phyloP scores from a whole-genome alignment of 2,113 vertebrate species.

The Austrofundulus limnaeus region DNA sequence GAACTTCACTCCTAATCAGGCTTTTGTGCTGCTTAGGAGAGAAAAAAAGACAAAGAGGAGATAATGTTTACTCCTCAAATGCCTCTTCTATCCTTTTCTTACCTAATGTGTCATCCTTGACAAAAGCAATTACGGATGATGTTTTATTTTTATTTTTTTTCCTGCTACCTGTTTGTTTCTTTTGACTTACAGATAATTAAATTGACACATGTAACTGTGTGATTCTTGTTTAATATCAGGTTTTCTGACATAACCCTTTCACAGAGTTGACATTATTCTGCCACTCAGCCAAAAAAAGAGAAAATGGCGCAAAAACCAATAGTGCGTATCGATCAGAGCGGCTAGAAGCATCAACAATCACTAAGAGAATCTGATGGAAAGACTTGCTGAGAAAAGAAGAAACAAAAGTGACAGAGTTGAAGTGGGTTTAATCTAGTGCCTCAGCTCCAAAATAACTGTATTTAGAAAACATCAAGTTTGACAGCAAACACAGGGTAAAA shows the following conservation, averaged over 20 bases:
- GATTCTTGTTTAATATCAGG: conserved; percentile 86
- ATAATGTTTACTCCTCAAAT: conserved; percentile 77
- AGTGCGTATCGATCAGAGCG: conserved; percentile 66
- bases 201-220: conserved; percentile 88
- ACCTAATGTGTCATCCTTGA: conserved; percentile 73
- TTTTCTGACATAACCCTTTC: conserved; percentile 89
- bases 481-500: conserved; percentile 40
- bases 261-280: conserved; percentile 84
- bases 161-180: conserved; percentile 82
- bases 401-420: conserved; percentile 42
- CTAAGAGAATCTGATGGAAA: conserved; percentile 22
- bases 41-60: conserved; percentile 71
- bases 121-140: conserved; percentile 78
- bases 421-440: conserved; percentile 38
- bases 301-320: conserved; percentile 81
- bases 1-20: conserved; percentile 76
- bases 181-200: conserved; percentile 89
- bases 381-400: conserved; percentile 48
- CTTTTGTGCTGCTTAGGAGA: conserved; percentile 74
- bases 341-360: conserved; percentile 30
- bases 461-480: conserved; percentile 54
- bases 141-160: conserved; percentile 75
- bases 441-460: conserved; percentile 47
- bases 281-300: conserved; percentile 70
- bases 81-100: conserved; percentile 66